Evolutionary conservation across 2,797 vertebrate species (phyloP).

Genomic region (Sphaeramia orbicularis): DNA sequence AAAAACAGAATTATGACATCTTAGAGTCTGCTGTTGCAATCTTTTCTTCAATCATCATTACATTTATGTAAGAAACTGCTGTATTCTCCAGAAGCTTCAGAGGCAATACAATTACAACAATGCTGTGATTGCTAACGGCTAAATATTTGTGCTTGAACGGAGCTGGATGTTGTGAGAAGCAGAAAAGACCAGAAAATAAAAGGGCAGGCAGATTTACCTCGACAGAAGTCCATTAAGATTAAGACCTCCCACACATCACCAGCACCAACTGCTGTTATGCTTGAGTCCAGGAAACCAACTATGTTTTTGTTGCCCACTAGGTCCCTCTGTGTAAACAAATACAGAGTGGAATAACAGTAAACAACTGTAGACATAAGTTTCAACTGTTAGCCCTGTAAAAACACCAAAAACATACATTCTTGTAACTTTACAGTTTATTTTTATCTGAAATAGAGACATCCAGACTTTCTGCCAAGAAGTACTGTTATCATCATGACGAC

Average conservation of each 20-base stretch:
- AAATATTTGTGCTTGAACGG: conserved; percentile 20
- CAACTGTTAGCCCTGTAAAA: conserved; percentile 6
- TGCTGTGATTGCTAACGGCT: conserved; percentile 3
- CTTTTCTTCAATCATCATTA: too few relatives aligned
- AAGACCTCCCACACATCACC: conserved; percentile 98
- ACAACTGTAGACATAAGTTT: conserved; percentile 13
- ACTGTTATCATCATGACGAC: too few relatives aligned
- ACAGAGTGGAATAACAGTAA: conserved; percentile 33
- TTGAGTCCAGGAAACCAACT: conserved; percentile 97
- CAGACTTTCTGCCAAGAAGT: conserved; percentile 12
- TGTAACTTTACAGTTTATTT: conserved; percentile 20
- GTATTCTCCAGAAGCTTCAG: background rate
- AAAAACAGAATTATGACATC: conserved; percentile 4
- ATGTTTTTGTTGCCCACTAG: conserved; percentile 97
- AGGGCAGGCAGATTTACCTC: conserved; percentile 84
- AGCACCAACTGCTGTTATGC: conserved; percentile 92
- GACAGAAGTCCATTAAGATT: conserved; percentile 98
- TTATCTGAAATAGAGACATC: conserved; percentile 1
- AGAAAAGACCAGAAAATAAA: conserved; percentile 19
- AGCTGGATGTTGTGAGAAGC: conserved; percentile 32
- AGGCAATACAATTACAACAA: background rate
- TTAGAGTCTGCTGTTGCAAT: background rate
- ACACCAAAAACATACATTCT: conserved; percentile 18
- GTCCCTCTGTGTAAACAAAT: conserved; percentile 87
- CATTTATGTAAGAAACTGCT: too few relatives aligned